Percentiles rank a stretch among this genome's conserved stretches.
These are phyloP conservation scores for Pristis pectinata DNA, from an alignment of 2,797 vertebrate species.

Conservation along the genomic window DNA sequence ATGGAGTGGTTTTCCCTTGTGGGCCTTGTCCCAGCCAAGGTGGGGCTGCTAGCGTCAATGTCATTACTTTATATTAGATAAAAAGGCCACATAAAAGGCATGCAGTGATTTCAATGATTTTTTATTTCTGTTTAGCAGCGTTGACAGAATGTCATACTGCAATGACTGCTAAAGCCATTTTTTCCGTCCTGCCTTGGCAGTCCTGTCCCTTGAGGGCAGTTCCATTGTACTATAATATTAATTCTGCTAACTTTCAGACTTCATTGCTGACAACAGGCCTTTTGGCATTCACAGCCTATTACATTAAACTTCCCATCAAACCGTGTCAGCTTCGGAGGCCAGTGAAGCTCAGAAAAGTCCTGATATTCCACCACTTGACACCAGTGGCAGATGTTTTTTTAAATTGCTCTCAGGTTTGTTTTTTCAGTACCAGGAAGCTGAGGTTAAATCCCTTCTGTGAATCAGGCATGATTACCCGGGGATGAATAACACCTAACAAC, in stretches of 20 bases:
- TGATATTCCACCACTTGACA: constrained; percentile 65
- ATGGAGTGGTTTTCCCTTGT: constrained; percentile 64
- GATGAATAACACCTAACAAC: constrained; percentile 12
- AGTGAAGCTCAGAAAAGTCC: constrained; percentile 62
- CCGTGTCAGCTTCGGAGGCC: constrained; percentile 71
- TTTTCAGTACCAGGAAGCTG: constrained; percentile 54
- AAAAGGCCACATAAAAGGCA: constrained; percentile 69
- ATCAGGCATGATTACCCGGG: constrained; percentile 46
- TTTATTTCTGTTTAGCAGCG: constrained; percentile 69
- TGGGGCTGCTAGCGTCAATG: constrained; percentile 61
- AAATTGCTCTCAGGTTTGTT: constrained; percentile 85
- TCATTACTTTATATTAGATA: constrained; percentile 91
- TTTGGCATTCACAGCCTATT: constrained; percentile 66
- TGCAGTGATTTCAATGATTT: constrained; percentile 66
- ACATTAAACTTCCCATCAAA: constrained; percentile 76
- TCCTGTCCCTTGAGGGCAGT: constrained; percentile 63
- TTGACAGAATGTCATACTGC: constrained; percentile 70
- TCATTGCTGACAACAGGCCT: constrained; percentile 81
- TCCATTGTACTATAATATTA: constrained; percentile 69
- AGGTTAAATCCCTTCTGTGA: constrained; percentile 55
- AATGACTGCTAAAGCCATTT: constrained; percentile 69
- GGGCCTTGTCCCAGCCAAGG: constrained; percentile 61
- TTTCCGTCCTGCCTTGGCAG: constrained; percentile 57
- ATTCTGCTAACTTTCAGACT: constrained; percentile 70
- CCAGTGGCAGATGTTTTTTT: constrained; percentile 74